Conservation (phyloP, 2,113 vertebrate species). For the Oenanthe melanoleuca region DNA sequence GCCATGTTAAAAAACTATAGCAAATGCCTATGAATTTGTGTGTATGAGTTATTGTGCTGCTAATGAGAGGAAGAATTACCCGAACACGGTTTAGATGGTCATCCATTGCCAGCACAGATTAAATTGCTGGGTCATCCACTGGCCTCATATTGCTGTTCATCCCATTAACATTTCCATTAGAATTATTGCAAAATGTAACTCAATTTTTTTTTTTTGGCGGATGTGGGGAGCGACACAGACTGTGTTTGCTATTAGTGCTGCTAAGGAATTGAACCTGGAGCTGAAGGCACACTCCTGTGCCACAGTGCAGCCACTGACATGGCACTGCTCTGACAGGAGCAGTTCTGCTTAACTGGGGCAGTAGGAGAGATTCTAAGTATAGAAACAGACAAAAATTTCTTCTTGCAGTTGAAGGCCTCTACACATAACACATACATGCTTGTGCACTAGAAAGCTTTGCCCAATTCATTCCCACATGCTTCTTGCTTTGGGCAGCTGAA, state of each 20-base stretch:
- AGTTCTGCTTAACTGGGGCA: conserved; percentile 56
- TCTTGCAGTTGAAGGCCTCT: conserved; percentile 35
- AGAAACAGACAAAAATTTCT: conserved; percentile 58
- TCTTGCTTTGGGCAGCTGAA: conserved; percentile 53
- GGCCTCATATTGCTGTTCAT: conserved; percentile 36
- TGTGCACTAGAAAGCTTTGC: conserved; percentile 20
- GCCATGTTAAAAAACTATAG: conserved; percentile 54
- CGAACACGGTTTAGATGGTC: conserved; percentile 55
- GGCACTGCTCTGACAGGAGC: conserved; percentile 60
- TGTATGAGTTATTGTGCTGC: conserved; percentile 63
- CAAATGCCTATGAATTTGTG: conserved; percentile 65
- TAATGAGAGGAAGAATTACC: conserved; percentile 69
- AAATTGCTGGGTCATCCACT: conserved; percentile 57
- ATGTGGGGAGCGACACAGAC: not conserved
- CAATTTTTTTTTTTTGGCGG: not conserved
- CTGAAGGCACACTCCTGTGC: conserved; percentile 2
- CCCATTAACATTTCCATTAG: conserved; percentile 68
- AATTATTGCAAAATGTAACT: conserved; percentile 61
- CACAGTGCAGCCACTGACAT: conserved; percentile 60
- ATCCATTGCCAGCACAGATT: conserved; percentile 9
- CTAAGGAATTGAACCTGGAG: conserved; percentile 57
- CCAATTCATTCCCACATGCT: conserved; percentile 48
- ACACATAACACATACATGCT: not conserved
- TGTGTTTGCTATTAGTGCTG: conserved; percentile 62
- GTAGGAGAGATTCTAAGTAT: conserved; percentile 53